These are phyloP conservation scores for Xenopus tropicalis DNA, from an alignment of 2,113 vertebrate genomes.

Conservation along the genomic window UCB_Xtro_10.0 CM004443.2:99439001-99439500, in stretches of 20 bases:
- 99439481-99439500: constrained; percentile 37
- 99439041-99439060: constrained; percentile 72
- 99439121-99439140: constrained; percentile 84
- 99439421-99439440: constrained; percentile 54
- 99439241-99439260: constrained; percentile 18
- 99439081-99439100: constrained; percentile 91
- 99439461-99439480: constrained; percentile 18
- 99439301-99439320: constrained; percentile 89
- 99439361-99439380: constrained; percentile 55
- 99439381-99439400: constrained; percentile 53
- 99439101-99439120: constrained; percentile 89
- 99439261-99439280: constrained; percentile 12
- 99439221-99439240: constrained; percentile 30
- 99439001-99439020: constrained; percentile 49
- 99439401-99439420: constrained; percentile 50
- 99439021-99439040: constrained; percentile 76
- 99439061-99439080: constrained; percentile 81
- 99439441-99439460: constrained; percentile 38
- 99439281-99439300: constrained; percentile 68
- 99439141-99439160: constrained; percentile 83
- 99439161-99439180: constrained; percentile 53
- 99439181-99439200: constrained; percentile 75
- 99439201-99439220: constrained; percentile 62
- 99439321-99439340: constrained; percentile 87
- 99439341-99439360: constrained; percentile 64